Conservation (phyloP, 2,113 vertebrate genomes). For the Sprattus sprattus region DNA sequence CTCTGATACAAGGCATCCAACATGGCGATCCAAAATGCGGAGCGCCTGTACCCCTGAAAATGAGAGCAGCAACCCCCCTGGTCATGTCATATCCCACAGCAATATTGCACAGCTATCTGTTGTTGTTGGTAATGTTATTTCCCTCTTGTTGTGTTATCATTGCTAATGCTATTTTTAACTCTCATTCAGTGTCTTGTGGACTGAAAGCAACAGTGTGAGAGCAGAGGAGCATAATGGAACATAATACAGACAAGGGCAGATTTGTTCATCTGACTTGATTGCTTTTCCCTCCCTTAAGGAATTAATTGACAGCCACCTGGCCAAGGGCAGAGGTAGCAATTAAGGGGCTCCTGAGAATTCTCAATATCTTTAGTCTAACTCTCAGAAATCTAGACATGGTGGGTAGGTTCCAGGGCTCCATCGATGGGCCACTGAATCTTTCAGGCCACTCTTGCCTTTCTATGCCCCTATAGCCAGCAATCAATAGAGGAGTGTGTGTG, state of each 20-base stretch:
- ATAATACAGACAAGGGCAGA: neutral
- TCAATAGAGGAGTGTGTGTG: no score
- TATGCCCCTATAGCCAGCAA: no score
- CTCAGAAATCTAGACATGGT: neutral
- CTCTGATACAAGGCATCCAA: conserved; percentile 94
- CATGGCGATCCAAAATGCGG: conserved; percentile 81
- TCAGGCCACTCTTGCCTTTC: no score
- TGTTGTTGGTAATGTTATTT: neutral
- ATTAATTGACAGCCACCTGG: neutral
- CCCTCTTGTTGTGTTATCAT: conserved; percentile 8
- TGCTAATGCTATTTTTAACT: conserved; percentile 15
- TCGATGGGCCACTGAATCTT: no score
- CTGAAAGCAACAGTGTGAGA: neutral
- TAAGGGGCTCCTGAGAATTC: neutral
- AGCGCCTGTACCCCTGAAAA: conserved; percentile 79
- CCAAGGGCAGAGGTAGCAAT: neutral
- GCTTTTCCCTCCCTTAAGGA: neutral
- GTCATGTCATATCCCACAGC: neutral
- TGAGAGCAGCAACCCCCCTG: conserved; percentile 11
- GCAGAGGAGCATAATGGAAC: neutral
- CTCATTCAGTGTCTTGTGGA: neutral
- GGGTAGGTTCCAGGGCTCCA: no score
- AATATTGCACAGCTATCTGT: neutral
- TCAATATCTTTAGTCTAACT: neutral
- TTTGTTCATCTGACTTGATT: neutral